These are phyloP conservation scores for Tympanoctomys barrerae DNA, from an alignment of 2,797 vertebrate species.

Conservation along the genomic window DNA sequence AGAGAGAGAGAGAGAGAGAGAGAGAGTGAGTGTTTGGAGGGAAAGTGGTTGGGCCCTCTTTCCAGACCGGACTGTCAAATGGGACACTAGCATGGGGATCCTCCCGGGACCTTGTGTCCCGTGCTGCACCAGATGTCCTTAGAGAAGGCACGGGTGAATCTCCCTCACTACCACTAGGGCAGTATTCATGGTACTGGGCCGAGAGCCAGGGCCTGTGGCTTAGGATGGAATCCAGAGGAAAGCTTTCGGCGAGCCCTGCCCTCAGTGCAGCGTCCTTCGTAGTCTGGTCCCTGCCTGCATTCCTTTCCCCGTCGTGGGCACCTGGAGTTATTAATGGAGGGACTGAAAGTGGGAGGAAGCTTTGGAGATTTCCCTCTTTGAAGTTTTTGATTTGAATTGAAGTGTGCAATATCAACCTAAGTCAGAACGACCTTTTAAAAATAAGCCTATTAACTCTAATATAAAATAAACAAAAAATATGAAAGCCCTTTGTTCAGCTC, in stretches of 20 bases:
- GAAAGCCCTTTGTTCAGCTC: not conserved
- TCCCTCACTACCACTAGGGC: not conserved
- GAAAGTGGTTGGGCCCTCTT: not conserved
- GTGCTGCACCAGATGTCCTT: fast-evolving
- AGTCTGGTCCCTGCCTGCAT: not conserved
- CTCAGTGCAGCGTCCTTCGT: not conserved
- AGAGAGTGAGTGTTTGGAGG: no score
- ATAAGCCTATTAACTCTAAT: not conserved
- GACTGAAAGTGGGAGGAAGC: not conserved
- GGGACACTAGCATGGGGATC: not conserved
- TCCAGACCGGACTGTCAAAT: not conserved
- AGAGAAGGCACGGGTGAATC: not conserved
- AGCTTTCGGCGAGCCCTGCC: not conserved
- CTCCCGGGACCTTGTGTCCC: not conserved
- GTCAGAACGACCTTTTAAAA: not conserved
- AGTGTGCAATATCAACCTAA: not conserved
- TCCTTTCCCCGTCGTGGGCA: not conserved
- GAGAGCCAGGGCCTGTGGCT: not conserved
- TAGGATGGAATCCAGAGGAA: not conserved
- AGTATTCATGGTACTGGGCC: not conserved
- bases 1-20: no score
- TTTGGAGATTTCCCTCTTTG: not conserved
- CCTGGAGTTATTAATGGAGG: not conserved
- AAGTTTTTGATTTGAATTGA: not conserved
- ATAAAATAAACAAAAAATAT: not conserved